Base-by-base conservation (phyloP, 2,113 vertebrate species). In the Aleadryas rufinucha region DNA sequence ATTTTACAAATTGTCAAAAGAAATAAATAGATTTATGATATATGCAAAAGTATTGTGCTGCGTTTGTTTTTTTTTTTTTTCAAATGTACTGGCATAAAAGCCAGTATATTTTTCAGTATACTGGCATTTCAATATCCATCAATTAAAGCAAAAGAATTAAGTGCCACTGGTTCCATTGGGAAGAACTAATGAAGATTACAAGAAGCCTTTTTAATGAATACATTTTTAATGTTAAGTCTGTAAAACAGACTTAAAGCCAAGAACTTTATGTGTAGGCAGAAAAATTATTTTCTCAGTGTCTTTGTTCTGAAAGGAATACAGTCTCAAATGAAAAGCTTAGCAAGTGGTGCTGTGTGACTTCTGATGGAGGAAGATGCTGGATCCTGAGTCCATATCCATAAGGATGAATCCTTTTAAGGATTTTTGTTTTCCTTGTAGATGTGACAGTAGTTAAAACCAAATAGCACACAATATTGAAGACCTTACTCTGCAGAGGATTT, bases 71-170 rank as follows among this genome's bases (percentile, higher is more conserved):
- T 56, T 61, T 35, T 57, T 42, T 60, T 21, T 30, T 1, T 2
- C 20, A 47, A 68, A 94, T 57, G 22, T 23, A 61, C n/a, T 74
- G 18, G 6, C 39, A 84, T 87, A 89, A 93, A 87, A 75, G 16
- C 16, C n/a, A 17, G 26, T 78, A 35, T 95, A 66, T 91, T 93
- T 74, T 91, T 78, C 26, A 8, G 8, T 94, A 47, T 35, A 16
- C 39, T 92, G 74, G 61, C 74, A 85, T 72, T 95, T 87, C 87
- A 87, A 84, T 95, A 89, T 93, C 61, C 69, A 91, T 89, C 81
- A 95, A 91, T 95, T 94, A 91, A 87, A 95, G 44, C 44, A 65
- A 82, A 90, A 68, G 7, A 71, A 92, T 95, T 89, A 94, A 60
- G 31, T 91, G 69, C 56, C 61, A 82, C 52, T 76, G 17, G 31